Base-by-base conservation (phyloP, 1,140 invertebrate genomes). In the Drosophila orena region DNA sequence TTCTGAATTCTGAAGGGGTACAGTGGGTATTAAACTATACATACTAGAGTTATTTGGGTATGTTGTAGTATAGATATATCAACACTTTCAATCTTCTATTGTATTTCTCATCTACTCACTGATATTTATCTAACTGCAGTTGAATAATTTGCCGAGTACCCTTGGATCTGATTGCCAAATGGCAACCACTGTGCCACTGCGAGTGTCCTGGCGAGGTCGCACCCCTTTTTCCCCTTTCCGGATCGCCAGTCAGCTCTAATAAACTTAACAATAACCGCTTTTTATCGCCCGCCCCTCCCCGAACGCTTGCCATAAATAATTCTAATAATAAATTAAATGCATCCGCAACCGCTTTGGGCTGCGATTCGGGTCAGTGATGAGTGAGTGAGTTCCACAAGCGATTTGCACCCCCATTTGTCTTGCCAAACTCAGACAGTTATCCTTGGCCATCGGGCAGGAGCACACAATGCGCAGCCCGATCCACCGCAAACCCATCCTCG, bases 291-390 rank as follows among this genome's bases (percentile, higher is more conserved):
- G 80, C 62, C 70, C 84, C 73, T 66, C 43, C 54, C 43, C 64
- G 46, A 66, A 53, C 54, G 57, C 55, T 84, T 78, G 80, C 72
- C 84, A 89, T 89, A 89, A 89, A 90, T 90, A 90, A 90, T 90
- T 90, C 86, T 86, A 90, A 91, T 90, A 90, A 90, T 90, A 90
- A 90, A 90, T 90, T 90, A 90, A 90, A 91, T 88, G 86, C 86
- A 90, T 90, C 86, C 86, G 86, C 80, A 89, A 91, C 86, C 70
- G 54, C 37, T 56, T 22, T 38, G 35, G 34, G 7, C 35, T 35
- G 47, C 11, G 65, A 46, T 38, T 66, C 72, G 74, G 74, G 79
- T 74, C 79, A 81, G 55, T 60, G 78, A 79, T 68, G 30, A 30
- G 30, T 30, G 30, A 30, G 30, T 30, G 30, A 30, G 30, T 30